A percentile compares a stretch with the other conserved stretches of the same genome.
These are phyloP conservation scores for Elysia chlorotica DNA, from an alignment of 1,140 invertebrate species.

Conservation along the genomic window DNA sequence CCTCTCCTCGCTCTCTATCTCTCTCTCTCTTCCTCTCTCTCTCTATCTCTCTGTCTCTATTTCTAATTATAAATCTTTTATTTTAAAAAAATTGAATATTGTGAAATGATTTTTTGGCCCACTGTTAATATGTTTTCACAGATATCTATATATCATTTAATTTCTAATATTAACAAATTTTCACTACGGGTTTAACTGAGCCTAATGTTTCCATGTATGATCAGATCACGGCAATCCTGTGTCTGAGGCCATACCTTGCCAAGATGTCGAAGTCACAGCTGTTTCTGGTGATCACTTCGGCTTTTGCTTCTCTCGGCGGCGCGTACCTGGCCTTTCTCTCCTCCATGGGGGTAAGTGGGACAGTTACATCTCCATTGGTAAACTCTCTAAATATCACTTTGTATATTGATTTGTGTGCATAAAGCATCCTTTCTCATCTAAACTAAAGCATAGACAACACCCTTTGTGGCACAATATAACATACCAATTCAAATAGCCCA, in stretches of 20 bases:
- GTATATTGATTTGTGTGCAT: too few relatives aligned
- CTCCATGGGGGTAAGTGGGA: conserved; percentile 81
- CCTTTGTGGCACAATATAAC: too few relatives aligned
- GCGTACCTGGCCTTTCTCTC: conserved; percentile 92
- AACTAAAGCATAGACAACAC: too few relatives aligned
- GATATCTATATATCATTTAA: neutral
- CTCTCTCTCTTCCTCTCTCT: neutral
- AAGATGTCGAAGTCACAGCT: conserved; percentile 87
- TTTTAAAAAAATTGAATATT: neutral
- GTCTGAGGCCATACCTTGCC: conserved; percentile 71
- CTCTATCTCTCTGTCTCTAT: too few relatives aligned
- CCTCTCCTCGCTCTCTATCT: too few relatives aligned
- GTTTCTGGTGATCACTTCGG: conserved; percentile 89
- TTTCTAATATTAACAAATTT: neutral
- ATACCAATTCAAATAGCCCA: too few relatives aligned
- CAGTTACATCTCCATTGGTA: too few relatives aligned
- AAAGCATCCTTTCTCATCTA: too few relatives aligned
- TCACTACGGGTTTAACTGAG: too few relatives aligned
- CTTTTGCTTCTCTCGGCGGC: conserved; percentile 94
- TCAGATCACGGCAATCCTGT: conserved; percentile 15
- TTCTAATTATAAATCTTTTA: too few relatives aligned
- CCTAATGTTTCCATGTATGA: neutral
- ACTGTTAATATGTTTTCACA: neutral
- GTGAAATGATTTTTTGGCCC: neutral
- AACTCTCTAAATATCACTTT: too few relatives aligned